Conservation (phyloP, 2,888 invertebrate genomes). For the Neocrepidodera transversa region DNA sequence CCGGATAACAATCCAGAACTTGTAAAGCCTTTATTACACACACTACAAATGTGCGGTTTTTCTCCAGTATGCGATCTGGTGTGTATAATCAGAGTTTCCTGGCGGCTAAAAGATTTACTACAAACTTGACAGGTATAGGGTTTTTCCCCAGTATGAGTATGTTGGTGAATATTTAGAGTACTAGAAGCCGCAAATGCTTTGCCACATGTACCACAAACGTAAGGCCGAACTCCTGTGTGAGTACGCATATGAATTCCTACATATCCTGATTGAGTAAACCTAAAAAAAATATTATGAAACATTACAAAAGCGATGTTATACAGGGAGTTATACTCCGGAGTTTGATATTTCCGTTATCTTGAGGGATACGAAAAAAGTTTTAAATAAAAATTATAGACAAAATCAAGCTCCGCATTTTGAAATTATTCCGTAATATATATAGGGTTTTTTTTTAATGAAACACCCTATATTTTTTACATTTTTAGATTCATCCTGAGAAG, state of each 20-base stretch:
- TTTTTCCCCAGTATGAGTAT: constrained; percentile 60
- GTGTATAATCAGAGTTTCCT: constrained; percentile 59
- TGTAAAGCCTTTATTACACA: constrained; percentile 58
- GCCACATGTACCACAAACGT: constrained; percentile 59
- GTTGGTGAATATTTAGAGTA: constrained; percentile 58
- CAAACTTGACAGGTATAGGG: constrained; percentile 58
- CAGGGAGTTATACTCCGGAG: not conserved
- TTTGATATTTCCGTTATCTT: not conserved
- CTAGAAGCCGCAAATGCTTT: constrained; percentile 61
- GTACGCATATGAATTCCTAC: constrained; percentile 61
- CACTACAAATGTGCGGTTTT: constrained; percentile 57
- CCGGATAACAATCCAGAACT: constrained; percentile 58
- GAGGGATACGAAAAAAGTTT: too few species aligned
- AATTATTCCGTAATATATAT: too few species aligned
- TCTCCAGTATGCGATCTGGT: constrained; percentile 59
- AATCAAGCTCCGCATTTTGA: too few species aligned
- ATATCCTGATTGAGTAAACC: constrained; percentile 61
- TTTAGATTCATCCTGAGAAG: too few species aligned
- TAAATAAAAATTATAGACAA: too few species aligned
- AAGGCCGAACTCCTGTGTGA: constrained; percentile 60
- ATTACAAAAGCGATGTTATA: not conserved
- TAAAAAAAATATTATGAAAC: constrained; percentile 31
- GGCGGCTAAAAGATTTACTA: constrained; percentile 58
- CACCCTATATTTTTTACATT: too few species aligned
- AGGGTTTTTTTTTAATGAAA: too few species aligned